Conservation (phyloP, 2,113 vertebrate species). For the Nothoprocta pentlandii region DNA sequence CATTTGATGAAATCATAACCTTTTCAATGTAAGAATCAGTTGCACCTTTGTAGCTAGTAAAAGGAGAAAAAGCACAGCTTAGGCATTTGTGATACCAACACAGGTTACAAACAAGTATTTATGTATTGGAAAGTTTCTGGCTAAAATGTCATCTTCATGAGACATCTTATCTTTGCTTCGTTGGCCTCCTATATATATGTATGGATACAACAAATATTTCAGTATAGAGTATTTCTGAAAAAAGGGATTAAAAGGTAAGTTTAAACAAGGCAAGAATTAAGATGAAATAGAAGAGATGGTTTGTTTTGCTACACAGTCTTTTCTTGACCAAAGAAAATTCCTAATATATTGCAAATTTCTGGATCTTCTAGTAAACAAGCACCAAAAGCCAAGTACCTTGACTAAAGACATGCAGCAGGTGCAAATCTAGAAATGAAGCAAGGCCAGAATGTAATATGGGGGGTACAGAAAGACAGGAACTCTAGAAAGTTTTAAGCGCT, state of each 20-base stretch:
- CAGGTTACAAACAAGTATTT: background rate
- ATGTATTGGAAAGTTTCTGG: background rate
- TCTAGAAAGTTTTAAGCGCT: background rate
- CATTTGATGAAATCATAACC: slow-evolving; percentile 99
- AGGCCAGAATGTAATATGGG: background rate
- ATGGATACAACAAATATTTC: background rate
- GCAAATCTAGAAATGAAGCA: background rate
- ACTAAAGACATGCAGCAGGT: background rate
- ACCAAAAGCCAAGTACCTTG: background rate
- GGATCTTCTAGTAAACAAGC: background rate
- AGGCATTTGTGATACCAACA: background rate
- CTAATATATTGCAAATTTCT: background rate
- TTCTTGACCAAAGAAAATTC: background rate
- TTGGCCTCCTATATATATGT: background rate
- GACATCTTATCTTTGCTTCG: background rate
- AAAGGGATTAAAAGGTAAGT: background rate
- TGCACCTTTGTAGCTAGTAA: slow-evolving; percentile 92
- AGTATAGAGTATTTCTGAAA: background rate
- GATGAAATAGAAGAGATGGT: background rate
- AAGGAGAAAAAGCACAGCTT: slow-evolving; percentile 18
- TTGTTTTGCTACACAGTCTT: accelerated
- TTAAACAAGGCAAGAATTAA: background rate
- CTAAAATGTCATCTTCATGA: background rate
- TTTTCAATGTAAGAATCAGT: slow-evolving; percentile 98
- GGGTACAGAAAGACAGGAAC: background rate